A percentile compares a stretch with the other conserved stretches of the same genome.
These are phyloP conservation scores for Eremobia ochroleuca DNA, from an alignment of 2,888 invertebrate species.

Conservation along the genomic window DNA sequence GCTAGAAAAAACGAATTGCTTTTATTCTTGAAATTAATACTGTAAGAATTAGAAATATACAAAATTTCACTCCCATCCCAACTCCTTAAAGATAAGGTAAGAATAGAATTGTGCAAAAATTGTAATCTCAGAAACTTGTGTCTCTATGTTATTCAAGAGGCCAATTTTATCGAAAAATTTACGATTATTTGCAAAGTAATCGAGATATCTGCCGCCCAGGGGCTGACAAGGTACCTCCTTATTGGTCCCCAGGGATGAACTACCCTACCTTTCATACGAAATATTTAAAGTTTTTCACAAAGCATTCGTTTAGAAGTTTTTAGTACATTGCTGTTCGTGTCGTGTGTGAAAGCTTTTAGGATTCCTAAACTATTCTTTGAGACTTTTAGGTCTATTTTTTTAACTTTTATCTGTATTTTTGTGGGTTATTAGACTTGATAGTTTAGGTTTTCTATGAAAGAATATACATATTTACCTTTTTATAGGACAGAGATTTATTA, in stretches of 20 bases:
- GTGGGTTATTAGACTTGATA: constrained; percentile 1
- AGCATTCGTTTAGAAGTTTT: constrained; percentile 50
- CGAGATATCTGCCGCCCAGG: constrained; percentile 58
- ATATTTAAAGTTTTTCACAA: constrained; percentile 60
- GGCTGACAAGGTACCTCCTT: constrained; percentile 69
- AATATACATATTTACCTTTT: constrained; percentile 28
- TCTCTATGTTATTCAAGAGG: constrained; percentile 68
- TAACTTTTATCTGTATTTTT: background rate
- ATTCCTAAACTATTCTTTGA: constrained; percentile 36
- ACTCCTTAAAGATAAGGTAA: constrained; percentile 10
- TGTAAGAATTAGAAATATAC: too few relatives aligned
- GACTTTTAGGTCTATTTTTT: constrained; percentile 18
- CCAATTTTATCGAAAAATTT: constrained; percentile 75
- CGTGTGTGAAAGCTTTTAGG: constrained; percentile 36
- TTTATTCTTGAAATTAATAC: background rate
- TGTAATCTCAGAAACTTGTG: constrained; percentile 57
- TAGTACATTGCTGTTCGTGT: constrained; percentile 20
- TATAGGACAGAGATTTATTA: background rate
- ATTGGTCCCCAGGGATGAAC: constrained; percentile 68
- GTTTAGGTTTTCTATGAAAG: constrained; percentile 7
- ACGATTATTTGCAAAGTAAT: constrained; percentile 81
- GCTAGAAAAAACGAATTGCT: background rate
- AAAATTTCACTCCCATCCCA: background rate
- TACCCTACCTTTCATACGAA: constrained; percentile 65
- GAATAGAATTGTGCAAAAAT: constrained; percentile 48